Conservation (phyloP, 2,113 vertebrate species). For the Callopanchax toddi region DNA sequence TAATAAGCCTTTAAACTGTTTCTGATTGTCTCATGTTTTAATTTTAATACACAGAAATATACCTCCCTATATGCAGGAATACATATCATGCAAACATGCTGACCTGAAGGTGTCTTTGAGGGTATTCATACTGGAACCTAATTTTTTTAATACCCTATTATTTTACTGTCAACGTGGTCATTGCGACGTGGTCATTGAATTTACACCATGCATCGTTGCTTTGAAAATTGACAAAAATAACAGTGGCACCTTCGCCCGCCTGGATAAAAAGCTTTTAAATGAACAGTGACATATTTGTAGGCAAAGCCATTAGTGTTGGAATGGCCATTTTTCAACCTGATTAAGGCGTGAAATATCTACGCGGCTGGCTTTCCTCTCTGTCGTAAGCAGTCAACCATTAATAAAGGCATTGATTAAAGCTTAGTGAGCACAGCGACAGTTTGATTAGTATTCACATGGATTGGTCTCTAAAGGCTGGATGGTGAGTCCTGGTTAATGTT, state of each 20-base stretch:
- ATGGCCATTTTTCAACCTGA: slow-evolving; percentile 49
- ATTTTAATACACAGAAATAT: too few species aligned
- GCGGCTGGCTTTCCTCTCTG: slow-evolving; percentile 31
- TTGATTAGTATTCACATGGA: slow-evolving; percentile 35
- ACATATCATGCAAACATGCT: background rate
- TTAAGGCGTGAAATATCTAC: slow-evolving; percentile 55
- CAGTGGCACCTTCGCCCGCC: background rate
- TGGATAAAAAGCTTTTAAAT: slow-evolving; percentile 43
- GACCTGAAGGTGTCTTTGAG: background rate
- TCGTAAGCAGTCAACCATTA: slow-evolving; percentile 53
- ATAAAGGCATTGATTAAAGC: slow-evolving; percentile 62
- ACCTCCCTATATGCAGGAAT: too few species aligned
- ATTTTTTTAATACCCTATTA: background rate
- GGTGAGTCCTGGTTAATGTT: slow-evolving; percentile 28
- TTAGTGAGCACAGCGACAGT: slow-evolving; percentile 6
- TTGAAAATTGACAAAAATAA: slow-evolving; percentile 27
- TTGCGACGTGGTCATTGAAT: slow-evolving; percentile 4
- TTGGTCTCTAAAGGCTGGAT: slow-evolving; percentile 12
- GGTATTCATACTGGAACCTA: slow-evolving; percentile 1
- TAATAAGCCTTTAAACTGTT: too few species aligned
- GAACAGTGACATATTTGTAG: slow-evolving; percentile 36
- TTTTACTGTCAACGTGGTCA: slow-evolving; percentile 8
- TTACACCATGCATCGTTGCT: background rate
- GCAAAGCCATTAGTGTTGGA: slow-evolving; percentile 23
- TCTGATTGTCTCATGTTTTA: too few species aligned